These are phyloP conservation scores for Mastigias papua DNA, from an alignment of 30 jellyfish, hydroid and myxozoan genomes.

Conservation along the genomic window DNA sequence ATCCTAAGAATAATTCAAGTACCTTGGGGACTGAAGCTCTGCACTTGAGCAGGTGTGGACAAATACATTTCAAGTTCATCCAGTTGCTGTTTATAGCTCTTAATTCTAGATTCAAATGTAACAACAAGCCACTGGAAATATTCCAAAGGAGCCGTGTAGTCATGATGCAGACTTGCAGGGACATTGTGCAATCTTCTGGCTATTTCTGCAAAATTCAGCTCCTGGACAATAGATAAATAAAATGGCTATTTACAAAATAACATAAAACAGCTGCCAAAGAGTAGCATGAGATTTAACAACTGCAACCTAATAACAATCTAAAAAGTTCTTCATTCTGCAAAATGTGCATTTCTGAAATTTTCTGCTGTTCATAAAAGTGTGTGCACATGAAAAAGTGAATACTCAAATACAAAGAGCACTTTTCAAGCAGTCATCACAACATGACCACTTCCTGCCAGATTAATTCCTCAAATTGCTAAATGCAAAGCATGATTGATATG, in stretches of 20 bases:
- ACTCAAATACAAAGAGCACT: no score
- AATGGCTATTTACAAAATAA: not conserved
- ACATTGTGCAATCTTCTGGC: slow-evolving; percentile 78
- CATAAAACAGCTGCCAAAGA: not conserved
- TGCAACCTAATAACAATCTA: no score
- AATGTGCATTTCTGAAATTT: no score
- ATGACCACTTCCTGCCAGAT: no score
- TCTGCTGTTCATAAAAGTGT: no score
- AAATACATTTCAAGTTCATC: slow-evolving; percentile 88
- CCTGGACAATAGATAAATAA: slow-evolving; percentile 50
- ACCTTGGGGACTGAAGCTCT: slow-evolving; percentile 91
- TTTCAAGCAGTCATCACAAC: no score
- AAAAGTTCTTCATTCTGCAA: no score
- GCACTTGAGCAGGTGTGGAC: slow-evolving; percentile 66
- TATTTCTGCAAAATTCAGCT: slow-evolving; percentile 77
- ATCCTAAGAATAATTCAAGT: no score
- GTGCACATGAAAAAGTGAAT: no score
- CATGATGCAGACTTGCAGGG: slow-evolving; percentile 81
- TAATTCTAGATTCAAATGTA: slow-evolving; percentile 83
- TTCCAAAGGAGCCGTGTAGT: slow-evolving; percentile 81
- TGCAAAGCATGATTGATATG: no score
- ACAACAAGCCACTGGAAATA: slow-evolving; percentile 73
- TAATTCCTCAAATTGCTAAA: no score
- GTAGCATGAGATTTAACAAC: no score
- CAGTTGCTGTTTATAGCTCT: slow-evolving; percentile 70